These are phyloP conservation scores for Unio pictorum DNA, from an alignment of 2,888 invertebrate species.

Conservation along the genomic window DNA sequence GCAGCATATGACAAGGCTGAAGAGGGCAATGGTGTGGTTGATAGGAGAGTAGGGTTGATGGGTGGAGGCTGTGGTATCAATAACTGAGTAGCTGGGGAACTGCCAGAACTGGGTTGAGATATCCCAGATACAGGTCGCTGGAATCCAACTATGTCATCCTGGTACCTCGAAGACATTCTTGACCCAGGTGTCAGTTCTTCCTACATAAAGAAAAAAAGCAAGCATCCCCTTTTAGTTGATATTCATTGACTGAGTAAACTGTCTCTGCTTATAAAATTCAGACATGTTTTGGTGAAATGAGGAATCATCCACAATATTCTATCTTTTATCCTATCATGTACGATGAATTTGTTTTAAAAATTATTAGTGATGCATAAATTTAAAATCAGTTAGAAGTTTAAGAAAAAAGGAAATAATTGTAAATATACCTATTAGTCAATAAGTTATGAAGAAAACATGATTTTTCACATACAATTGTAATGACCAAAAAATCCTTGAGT, in stretches of 20 bases:
- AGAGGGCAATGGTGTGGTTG: constrained; percentile 56
- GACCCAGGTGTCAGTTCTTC: constrained; percentile 49
- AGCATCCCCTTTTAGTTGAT: background rate
- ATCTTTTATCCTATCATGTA: no score
- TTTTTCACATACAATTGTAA: no score
- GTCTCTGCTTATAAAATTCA: background rate
- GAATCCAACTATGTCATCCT: constrained; percentile 50
- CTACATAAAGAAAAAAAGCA: constrained; percentile 19
- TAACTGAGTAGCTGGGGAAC: constrained; percentile 35
- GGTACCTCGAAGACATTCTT: constrained; percentile 59
- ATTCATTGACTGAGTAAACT: background rate
- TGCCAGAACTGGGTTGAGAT: constrained; percentile 49
- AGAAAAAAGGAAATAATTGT: no score
- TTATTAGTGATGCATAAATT: no score
- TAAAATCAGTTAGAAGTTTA: no score
- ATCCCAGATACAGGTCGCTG: constrained; percentile 43
- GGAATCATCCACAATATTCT: no score
- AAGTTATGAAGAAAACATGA: no score
- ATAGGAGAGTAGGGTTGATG: constrained; percentile 52
- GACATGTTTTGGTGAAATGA: background rate
- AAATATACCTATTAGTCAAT: no score
- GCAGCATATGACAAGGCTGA: constrained; percentile 59
- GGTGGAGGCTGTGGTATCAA: constrained; percentile 59
- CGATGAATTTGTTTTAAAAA: no score
- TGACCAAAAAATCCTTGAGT: no score